Base-by-base conservation (phyloP, 2,797 vertebrate species). In the Takifugu rubripes region DNA sequence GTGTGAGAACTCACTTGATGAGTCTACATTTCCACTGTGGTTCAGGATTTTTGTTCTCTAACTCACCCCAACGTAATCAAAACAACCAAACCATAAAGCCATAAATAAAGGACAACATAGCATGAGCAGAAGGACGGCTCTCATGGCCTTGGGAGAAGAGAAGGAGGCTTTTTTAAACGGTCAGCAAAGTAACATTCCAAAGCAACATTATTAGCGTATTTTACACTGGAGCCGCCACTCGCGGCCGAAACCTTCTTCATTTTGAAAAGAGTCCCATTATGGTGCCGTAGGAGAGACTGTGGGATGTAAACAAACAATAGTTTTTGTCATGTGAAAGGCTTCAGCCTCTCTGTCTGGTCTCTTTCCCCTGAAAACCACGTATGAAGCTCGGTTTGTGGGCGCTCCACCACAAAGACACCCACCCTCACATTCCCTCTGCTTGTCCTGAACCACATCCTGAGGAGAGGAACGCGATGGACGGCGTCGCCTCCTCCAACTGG, bases 381-480 rank as follows among this genome's bases (percentile, higher is more conserved):
- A 86, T 61, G 71, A 87, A 84, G 81, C 67, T 84, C 79, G 81
- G 72, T 64, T 62, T 85, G 84, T 73, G 74, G 87, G 74, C 83
- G 80, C 72, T 69, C 65, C 77, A 84, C 90, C 89, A 66, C 90
- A 91, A 40, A 81, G 79, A 82, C 88, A 84, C 84, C 84, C 82
- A 84, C 84, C 84, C 81, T 80, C 79, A 80, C 81, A 79, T 87
- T 87, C 87, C 85, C 83, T 77, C 69, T 68, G 82, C 87, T 85
- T 78, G 83, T 85, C 85, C 86, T 75, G 88, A 90, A 91, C 91
- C 90, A 92, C 91, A 92, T 92, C 91, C 91, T 91, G 87, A 80
- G 74, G 74, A 82, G 73, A 83, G 82, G 85, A 88, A 88, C 74
- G 79, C 85, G 81, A 87, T 83, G 78, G 81, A 89, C 82, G 81